phyloP scores from a whole-genome alignment of 2,797 vertebrate genomes.

The Arremon brunneinucha region DNA sequence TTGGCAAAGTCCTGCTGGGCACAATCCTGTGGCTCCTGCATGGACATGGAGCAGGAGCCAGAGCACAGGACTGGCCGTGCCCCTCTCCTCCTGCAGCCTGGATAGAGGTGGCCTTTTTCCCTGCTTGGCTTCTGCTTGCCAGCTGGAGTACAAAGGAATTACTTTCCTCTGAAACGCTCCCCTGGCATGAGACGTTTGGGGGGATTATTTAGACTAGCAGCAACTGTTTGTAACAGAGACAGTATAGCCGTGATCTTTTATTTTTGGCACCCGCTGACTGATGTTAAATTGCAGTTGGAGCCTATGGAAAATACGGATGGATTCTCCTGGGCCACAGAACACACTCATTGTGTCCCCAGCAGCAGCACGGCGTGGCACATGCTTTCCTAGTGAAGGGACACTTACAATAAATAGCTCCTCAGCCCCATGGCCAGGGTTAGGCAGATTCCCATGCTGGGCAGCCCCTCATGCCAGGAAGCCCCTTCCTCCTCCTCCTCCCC shows the following conservation, averaged over 20 bases:
- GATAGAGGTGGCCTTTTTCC: background rate
- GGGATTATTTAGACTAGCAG: conserved; percentile 52
- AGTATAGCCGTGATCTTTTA: conserved; percentile 39
- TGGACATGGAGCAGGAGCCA: fast-evolving
- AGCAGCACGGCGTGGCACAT: background rate
- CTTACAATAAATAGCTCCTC: conserved; percentile 19
- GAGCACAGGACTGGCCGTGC: background rate
- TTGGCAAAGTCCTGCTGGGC: background rate
- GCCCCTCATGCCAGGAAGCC: background rate
- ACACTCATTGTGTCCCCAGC: conserved; percentile 32
- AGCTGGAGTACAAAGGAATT: conserved; percentile 60
- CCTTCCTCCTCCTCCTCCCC: background rate
- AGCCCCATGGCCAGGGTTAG: background rate
- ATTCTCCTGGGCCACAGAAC: background rate
- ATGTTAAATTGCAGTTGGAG: conserved; percentile 25
- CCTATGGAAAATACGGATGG: conserved; percentile 33
- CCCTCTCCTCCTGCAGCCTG: background rate
- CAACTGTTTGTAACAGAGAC: conserved; percentile 57
- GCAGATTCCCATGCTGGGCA: background rate
- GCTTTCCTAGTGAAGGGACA: conserved; percentile 47
- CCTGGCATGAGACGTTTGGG: conserved; percentile 21
- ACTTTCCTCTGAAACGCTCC: conserved; percentile 30
- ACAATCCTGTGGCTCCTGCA: fast-evolving
- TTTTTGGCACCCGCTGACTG: conserved; percentile 36
- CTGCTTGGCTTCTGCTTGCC: conserved; percentile 41